These are phyloP conservation scores for Ctenopoma kingsleyae DNA, from an alignment of 2,797 vertebrate species.

Conservation along the genomic window DNA sequence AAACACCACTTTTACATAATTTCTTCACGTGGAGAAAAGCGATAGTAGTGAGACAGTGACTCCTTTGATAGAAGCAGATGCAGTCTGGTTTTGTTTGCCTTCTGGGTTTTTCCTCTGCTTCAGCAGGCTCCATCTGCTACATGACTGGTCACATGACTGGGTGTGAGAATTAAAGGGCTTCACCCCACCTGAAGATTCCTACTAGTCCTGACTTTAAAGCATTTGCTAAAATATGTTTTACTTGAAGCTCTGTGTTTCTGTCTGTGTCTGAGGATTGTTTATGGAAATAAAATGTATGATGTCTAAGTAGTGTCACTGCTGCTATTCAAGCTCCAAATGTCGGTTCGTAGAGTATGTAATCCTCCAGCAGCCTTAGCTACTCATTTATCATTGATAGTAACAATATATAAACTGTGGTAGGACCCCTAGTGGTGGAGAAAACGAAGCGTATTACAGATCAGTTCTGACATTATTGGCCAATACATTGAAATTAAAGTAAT, in stretches of 20 bases:
- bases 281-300: slow-evolving; percentile 70
- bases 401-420: neutral
- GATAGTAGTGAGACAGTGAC: slow-evolving; percentile 5
- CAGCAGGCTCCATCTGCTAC: slow-evolving; percentile 49
- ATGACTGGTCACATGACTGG: slow-evolving; percentile 26
- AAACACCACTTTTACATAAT: neutral
- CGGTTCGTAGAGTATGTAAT: neutral
- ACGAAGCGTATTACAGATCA: neutral
- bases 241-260: slow-evolving; percentile 58
- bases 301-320: slow-evolving; percentile 17
- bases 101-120: slow-evolving; percentile 25
- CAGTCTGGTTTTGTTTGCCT: slow-evolving; percentile 1
- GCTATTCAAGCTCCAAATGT: slow-evolving; percentile 11
- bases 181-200: slow-evolving; percentile 26
- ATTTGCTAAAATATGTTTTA: slow-evolving; percentile 25
- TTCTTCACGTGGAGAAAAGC: neutral
- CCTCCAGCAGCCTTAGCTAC: too few relatives aligned
- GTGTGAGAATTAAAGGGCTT: slow-evolving; percentile 49
- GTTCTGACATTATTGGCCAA: neutral
- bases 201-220: slow-evolving; percentile 1
- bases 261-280: slow-evolving; percentile 21
- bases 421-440: slow-evolving; percentile 47
- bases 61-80: slow-evolving; percentile 15
- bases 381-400: slow-evolving; percentile 37
- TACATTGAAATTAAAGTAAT: neutral